Evolutionary conservation across 2,113 vertebrate species (phyloP), one percentile per base, ranked within the genome.

Genomic region (Sylvia atricapilla): DNA sequence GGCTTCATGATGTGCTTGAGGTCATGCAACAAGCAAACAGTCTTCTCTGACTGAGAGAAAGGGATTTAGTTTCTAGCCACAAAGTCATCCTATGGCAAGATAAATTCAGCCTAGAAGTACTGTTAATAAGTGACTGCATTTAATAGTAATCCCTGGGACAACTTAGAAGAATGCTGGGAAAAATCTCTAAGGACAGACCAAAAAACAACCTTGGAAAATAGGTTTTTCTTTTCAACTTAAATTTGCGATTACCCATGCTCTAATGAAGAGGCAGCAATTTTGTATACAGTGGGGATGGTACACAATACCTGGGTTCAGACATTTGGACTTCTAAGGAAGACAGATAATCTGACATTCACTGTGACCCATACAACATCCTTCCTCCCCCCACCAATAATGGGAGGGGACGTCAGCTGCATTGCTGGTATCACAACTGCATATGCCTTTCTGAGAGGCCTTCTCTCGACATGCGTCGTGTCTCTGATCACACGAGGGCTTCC

Each of bases 381-480:
- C 11, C 14, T 23, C 47, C 4, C 8, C 4, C 10, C 10, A 21
- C 4, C 16, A 15, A 0, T 12, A 64, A 44, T 6, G 35, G 10
- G 47, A 49, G 18, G 28, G 19, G 4, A 28, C 47, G 13, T 41
- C 30, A 49, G 43, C 37, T 73, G 84, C 50, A 31, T 8, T 69
- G 50, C 16, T 35, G n/a, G 7, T 47, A 13, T 20, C 25, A 19
- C 23, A 52, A 2, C 59, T 70, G 50, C 8, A 0, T 62, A 5
- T 52, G 25, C 10, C 14, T 52, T 73, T 35, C 55, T 56, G 12
- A 21, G 35, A 53, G 4, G 1, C 30, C 13, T 64, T 44, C 55
- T 66, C 28, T 67, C 31, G 28, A 7, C 0, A 0, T n/a, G 10
- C 37, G 66, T 56, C 0, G 0, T 72, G n/a, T 73, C 9, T 46